These are phyloP conservation scores for Macropus fuliginosus DNA, from an alignment of 2,797 vertebrate species.

Conservation along the genomic window DNA sequence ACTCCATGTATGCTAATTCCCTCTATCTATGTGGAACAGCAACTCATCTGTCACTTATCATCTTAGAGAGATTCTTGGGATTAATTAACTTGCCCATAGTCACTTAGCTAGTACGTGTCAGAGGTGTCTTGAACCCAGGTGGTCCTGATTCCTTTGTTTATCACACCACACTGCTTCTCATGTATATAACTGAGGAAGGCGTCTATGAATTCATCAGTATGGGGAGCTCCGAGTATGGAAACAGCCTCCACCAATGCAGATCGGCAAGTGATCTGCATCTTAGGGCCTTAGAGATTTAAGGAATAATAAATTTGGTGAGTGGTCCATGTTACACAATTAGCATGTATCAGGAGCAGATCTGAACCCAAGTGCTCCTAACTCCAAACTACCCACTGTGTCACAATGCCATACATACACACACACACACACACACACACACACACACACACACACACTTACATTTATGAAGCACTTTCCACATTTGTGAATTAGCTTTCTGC, in stretches of 20 bases:
- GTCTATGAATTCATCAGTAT: neutral
- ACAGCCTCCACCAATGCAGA: neutral
- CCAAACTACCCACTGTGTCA: neutral
- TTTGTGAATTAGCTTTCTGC: constrained; percentile 69
- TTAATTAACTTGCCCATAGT: neutral
- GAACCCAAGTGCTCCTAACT: neutral
- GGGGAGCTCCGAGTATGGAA: neutral
- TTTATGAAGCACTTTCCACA: constrained; percentile 54
- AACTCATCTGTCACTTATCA: neutral
- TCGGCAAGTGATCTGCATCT: neutral
- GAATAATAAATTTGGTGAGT: neutral
- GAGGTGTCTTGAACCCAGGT: neutral
- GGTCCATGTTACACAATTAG: neutral
- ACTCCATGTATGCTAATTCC: neutral
- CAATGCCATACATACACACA: constrained; percentile 35
- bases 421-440: constrained; percentile 42
- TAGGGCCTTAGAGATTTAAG: neutral
- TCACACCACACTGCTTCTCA: neutral
- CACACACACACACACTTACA: constrained; percentile 52
- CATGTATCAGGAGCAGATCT: neutral
- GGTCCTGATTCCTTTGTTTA: neutral
- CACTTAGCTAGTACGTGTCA: neutral
- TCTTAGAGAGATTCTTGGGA: neutral
- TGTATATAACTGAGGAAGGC: neutral
- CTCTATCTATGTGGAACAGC: neutral